A percentile compares a stretch with the other conserved stretches of the same genome.
phyloP scores from a whole-genome alignment of 2,888 invertebrate species.

The Drosophila borealis region DNA sequence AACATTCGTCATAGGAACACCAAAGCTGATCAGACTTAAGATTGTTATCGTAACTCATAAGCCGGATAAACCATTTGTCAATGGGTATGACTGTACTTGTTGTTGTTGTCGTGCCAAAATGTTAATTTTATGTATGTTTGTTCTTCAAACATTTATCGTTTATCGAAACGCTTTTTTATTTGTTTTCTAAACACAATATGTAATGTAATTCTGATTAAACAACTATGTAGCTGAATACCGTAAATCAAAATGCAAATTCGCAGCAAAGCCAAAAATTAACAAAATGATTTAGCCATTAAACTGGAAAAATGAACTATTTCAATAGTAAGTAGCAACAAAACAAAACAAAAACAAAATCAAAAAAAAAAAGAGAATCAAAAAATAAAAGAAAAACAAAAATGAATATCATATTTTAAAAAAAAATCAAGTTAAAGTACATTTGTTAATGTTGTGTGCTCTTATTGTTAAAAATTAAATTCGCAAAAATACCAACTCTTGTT shows the following conservation, averaged over 20 bases:
- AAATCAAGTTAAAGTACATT: conserved; percentile 60
- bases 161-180: conserved; percentile 42
- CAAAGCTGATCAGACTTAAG: conserved; percentile 58
- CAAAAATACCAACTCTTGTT: conserved; percentile 46
- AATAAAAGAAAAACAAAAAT: conserved; percentile 21
- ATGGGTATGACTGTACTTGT: conserved; percentile 65
- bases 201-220: conserved; percentile 52
- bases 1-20: conserved; percentile 57
- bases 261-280: conserved; percentile 68
- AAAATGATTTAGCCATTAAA: conserved; percentile 75
- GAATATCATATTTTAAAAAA: conserved; percentile 49
- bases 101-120: conserved; percentile 63
- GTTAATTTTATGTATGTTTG: conserved; percentile 41
- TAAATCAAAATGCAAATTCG: conserved; percentile 66
- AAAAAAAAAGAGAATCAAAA: conserved; percentile 13
- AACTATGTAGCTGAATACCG: conserved; percentile 57
- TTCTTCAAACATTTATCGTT: conserved; percentile 44
- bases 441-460: conserved; percentile 77
- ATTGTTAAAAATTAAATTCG: conserved; percentile 51
- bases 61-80: conserved; percentile 53
- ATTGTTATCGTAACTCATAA: conserved; percentile 56
- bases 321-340: conserved; percentile 75
- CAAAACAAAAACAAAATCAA: conserved; percentile 33
- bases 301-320: conserved; percentile 77
- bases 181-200: conserved; percentile 39